These are phyloP conservation scores for Drosophila sordidula DNA, from an alignment of 2,888 invertebrate species.

Conservation along the genomic window DNA sequence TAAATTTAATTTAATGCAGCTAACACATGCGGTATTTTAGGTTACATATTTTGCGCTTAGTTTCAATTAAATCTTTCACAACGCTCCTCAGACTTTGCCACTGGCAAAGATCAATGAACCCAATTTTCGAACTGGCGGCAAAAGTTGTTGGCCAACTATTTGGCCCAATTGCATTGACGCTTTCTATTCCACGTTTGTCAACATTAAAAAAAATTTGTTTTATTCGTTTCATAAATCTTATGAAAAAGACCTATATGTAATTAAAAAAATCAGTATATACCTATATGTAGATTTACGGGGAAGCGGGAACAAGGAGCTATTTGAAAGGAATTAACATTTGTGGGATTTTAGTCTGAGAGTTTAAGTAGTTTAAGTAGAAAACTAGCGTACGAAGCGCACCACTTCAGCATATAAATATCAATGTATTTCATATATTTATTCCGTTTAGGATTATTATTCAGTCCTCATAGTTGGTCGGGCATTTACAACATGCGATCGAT, in stretches of 20 bases:
- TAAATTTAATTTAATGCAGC: background rate
- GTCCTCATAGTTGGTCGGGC: conserved; percentile 12
- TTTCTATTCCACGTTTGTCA: background rate
- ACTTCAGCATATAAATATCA: conserved; percentile 53
- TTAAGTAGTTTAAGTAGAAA: conserved; percentile 14
- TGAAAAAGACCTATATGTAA: conserved; percentile 17
- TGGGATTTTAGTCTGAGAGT: conserved; percentile 19
- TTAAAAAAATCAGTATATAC: conserved; percentile 30
- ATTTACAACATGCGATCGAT: conserved; percentile 86
- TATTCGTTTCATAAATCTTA: conserved; percentile 29
- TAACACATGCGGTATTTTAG: background rate
- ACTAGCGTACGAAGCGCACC: conserved; percentile 5
- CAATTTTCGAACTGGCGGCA: background rate
- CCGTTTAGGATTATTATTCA: conserved; percentile 36
- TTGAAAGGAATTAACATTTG: conserved; percentile 16
- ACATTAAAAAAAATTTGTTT: conserved; percentile 13
- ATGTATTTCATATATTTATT: conserved; percentile 24
- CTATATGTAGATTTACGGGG: conserved; percentile 27
- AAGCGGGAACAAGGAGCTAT: conserved; percentile 11
- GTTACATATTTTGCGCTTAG: background rate
- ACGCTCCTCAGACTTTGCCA: background rate
- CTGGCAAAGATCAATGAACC: background rate
- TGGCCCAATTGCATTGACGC: background rate
- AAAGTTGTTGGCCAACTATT: background rate
- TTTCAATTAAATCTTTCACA: background rate